phyloP scores from a whole-genome alignment of 2,888 invertebrate species.

The Leptopilina drosophilae region DNA sequence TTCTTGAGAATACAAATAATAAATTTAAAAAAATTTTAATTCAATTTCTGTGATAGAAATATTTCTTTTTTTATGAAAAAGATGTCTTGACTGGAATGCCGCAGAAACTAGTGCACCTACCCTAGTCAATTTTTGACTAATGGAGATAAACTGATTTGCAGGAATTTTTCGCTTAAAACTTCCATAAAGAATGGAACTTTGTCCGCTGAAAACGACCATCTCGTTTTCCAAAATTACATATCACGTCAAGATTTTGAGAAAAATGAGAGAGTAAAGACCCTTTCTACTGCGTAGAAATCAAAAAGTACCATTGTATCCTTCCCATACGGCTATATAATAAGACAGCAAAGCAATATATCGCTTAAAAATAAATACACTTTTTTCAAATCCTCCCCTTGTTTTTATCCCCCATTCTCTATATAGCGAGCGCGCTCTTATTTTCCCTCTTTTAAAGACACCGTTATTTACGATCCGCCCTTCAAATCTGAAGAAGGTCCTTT shows the following conservation, averaged over 20 bases:
- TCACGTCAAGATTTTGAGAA: not conserved
- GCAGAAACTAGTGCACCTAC: no score
- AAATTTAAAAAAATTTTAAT: no score
- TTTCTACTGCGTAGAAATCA: not conserved
- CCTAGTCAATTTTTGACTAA: no score
- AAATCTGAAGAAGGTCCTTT: slow-evolving; percentile 9
- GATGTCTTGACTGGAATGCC: no score
- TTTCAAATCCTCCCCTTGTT: not conserved
- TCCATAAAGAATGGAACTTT: no score
- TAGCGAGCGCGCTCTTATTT: not conserved
- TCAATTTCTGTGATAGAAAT: no score
- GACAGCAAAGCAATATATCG: not conserved
- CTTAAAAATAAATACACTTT: not conserved
- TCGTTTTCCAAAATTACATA: not conserved
- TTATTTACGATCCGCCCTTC: slow-evolving; percentile 9
- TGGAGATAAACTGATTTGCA: no score
- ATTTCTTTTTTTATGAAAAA: no score
- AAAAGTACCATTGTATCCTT: not conserved
- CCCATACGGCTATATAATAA: not conserved
- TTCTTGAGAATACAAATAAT: no score
- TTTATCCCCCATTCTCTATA: not conserved
- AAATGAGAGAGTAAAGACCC: not conserved
- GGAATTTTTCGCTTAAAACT: no score
- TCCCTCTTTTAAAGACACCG: not conserved
- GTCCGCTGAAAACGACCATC: no score